Conservation (phyloP, 2,113 vertebrate species). For the Mesoclemmys tuberculata region DNA sequence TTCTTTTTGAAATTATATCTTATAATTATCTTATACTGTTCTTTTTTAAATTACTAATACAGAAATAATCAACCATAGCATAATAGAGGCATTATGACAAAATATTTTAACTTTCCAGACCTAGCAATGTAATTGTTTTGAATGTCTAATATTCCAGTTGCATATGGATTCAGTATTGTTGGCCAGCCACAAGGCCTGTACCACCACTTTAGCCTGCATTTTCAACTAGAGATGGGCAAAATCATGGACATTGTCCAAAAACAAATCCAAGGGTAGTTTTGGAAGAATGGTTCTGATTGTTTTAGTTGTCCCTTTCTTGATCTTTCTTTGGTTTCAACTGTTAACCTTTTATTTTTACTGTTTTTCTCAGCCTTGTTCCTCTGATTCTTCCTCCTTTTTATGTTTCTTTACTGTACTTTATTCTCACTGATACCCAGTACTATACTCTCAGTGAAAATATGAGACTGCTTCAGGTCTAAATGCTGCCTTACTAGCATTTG, state of each 20-base stretch:
- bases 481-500: not conserved
- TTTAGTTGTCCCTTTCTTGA: not conserved
- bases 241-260: not conserved
- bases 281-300: not conserved
- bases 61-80: not conserved
- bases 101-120: conserved; percentile 7
- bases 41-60: conserved; percentile 15
- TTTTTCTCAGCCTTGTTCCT: not conserved
- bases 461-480: not conserved
- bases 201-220: not conserved
- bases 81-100: not conserved
- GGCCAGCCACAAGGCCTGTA: not conserved
- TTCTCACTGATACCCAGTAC: not conserved
- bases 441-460: not conserved
- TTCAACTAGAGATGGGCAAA: not conserved
- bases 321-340: not conserved
- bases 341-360: not conserved
- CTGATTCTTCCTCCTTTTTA: not conserved
- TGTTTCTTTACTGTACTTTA: not conserved
- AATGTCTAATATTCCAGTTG: not conserved
- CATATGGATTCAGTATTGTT: not conserved
- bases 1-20: conserved; percentile 57
- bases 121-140: not conserved
- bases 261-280: not conserved
- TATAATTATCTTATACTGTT: not conserved